Conservation (phyloP, 92 coral and sea anemone species). For the Zoanthus sansibaricus region DNA sequence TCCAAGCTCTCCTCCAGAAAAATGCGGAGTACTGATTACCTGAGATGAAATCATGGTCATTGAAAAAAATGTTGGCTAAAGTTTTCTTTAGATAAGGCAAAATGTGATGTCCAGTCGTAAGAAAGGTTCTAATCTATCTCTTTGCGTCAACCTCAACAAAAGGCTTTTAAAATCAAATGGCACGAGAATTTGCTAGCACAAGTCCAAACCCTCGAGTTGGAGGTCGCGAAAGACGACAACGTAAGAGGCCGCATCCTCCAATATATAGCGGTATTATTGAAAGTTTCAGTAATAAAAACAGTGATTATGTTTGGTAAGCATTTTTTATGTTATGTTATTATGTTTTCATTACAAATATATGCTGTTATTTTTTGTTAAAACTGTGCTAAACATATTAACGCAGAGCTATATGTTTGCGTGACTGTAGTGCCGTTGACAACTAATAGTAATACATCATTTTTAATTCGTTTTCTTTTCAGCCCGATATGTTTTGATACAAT, state of each 20-base stretch:
- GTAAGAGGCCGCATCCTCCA: constrained; percentile 99
- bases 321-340: not conserved
- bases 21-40: constrained; percentile 1
- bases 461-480: constrained; percentile 61
- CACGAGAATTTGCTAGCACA: constrained; percentile 59
- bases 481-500: constrained; percentile 98
- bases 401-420: constrained; percentile 3
- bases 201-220: constrained; percentile 69
- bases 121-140: not conserved
- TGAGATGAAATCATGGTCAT: not conserved
- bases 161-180: constrained; percentile 41
- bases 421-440: constrained; percentile 5
- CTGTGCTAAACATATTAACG: not conserved
- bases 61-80: constrained; percentile 4
- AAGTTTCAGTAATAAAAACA: constrained; percentile 96
- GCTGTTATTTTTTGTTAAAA: not conserved
- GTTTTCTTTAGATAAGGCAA: not conserved
- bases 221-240: constrained; percentile 84
- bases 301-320: constrained; percentile 97
- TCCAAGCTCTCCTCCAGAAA: constrained; percentile 18
- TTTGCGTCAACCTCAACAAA: not conserved
- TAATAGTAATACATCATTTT: constrained; percentile 7
- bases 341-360: not conserved
- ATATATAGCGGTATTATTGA: constrained; percentile 94
- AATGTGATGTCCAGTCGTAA: not conserved